A percentile compares a stretch with the other conserved stretches of the same genome.
These are phyloP conservation scores for Mesitornis unicolor DNA, from an alignment of 2,113 vertebrate species.

Conservation along the genomic window DNA sequence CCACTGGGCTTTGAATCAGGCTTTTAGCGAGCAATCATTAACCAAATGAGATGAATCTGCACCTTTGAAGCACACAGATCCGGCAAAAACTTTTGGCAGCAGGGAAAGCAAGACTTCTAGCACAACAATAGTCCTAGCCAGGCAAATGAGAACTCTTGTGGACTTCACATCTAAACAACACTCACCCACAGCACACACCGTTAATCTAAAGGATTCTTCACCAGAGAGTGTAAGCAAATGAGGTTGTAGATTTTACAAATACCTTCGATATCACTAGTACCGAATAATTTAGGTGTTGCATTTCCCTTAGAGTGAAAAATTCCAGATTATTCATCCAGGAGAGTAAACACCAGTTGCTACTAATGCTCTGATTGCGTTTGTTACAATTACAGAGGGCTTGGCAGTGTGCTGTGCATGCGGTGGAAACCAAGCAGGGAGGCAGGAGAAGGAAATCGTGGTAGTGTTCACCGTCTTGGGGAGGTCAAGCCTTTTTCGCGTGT, in stretches of 20 bases:
- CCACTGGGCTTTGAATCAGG: background rate
- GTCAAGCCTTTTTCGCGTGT: background rate
- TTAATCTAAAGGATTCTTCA: background rate
- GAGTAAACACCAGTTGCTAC: background rate
- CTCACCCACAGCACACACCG: background rate
- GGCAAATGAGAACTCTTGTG: background rate
- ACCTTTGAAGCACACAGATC: background rate
- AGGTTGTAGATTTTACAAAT: background rate
- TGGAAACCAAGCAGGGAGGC: background rate
- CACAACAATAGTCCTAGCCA: background rate
- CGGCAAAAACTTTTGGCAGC: background rate
- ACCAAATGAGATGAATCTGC: background rate
- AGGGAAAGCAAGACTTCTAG: background rate
- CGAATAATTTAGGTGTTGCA: background rate
- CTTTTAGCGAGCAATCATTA: background rate
- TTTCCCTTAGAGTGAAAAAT: background rate
- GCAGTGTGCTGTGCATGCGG: background rate
- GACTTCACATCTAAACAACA: background rate
- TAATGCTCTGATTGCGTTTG: background rate
- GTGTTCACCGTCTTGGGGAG: accelerated
- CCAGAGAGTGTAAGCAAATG: background rate
- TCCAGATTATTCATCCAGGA: background rate
- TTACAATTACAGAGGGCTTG: background rate
- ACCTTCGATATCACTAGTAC: background rate
- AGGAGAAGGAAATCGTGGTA: background rate